Conservation (phyloP, 2,797 vertebrate genomes). For the Pseudochirops cupreus region DNA sequence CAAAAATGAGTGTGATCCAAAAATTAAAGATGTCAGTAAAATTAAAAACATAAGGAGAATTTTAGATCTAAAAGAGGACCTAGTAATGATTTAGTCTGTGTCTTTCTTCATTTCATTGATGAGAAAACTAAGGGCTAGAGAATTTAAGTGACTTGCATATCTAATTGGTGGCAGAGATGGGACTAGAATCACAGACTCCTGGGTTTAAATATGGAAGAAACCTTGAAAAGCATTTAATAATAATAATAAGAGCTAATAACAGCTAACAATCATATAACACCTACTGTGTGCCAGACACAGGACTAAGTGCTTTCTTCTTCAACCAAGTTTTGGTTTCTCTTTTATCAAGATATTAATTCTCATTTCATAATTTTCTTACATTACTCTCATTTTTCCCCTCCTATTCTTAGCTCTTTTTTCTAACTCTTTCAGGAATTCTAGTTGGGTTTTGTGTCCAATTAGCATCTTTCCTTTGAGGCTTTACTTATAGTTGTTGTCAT, state of each 20-base stretch:
- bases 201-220: neutral
- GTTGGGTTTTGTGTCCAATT: neutral
- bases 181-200: neutral
- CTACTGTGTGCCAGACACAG: neutral
- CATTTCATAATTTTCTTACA: neutral
- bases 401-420: neutral
- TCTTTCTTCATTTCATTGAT: neutral
- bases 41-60: neutral
- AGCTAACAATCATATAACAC: neutral
- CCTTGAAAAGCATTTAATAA: neutral
- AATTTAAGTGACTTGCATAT: neutral
- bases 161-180: neutral
- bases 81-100: neutral
- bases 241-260: neutral
- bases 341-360: neutral
- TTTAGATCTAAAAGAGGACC: neutral
- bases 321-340: slow-evolving; percentile 19
- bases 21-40: neutral
- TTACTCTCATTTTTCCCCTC: neutral
- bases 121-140: slow-evolving; percentile 18
- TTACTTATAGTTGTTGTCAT: too few relatives aligned
- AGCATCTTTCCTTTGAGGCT: too few relatives aligned
- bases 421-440: neutral
- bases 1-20: neutral
- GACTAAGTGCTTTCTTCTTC: neutral